Percentiles rank a stretch among this genome's conserved stretches.
phyloP scores from a whole-genome alignment of 2,888 invertebrate species.

The Catotricha subobsoleta region DNA sequence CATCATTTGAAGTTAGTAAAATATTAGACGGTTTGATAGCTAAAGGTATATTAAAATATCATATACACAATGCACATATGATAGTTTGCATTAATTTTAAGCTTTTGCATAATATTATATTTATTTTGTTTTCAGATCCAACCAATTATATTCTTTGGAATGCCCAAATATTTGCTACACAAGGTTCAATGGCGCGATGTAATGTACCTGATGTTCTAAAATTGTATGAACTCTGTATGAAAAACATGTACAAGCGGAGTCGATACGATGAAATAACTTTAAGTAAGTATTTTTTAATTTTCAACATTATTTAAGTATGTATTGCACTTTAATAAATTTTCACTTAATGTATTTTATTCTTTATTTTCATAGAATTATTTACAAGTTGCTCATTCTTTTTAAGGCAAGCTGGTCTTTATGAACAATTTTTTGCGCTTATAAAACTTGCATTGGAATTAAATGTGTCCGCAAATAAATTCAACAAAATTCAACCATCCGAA shows the following conservation, averaged over 20 bases:
- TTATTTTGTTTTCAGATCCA: constrained; percentile 14
- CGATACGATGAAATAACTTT: constrained; percentile 14
- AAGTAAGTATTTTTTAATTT: constrained; percentile 10
- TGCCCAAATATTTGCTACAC: constrained; percentile 24
- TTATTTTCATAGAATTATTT: constrained; percentile 31
- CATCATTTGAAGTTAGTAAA: constrained; percentile 38
- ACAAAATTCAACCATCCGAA: constrained; percentile 18
- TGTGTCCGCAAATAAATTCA: constrained; percentile 31
- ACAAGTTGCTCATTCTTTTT: constrained; percentile 34
- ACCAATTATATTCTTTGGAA: constrained; percentile 24
- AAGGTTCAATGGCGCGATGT: constrained; percentile 41
- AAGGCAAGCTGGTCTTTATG: constrained; percentile 54
- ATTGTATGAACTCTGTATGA: constrained; percentile 33
- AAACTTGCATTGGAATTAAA: constrained; percentile 50
- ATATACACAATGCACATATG: neutral
- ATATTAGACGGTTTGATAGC: constrained; percentile 31
- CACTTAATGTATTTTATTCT: neutral
- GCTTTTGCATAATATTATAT: neutral
- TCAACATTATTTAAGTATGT: neutral
- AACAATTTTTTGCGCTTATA: constrained; percentile 53
- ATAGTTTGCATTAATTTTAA: neutral
- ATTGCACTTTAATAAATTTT: constrained; percentile 1
- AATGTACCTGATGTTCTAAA: constrained; percentile 37
- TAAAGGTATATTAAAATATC: constrained; percentile 24
- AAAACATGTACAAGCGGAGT: constrained; percentile 21